Base-by-base conservation (phyloP, 2,113 vertebrate species). In the Semnornis frantzii region DNA sequence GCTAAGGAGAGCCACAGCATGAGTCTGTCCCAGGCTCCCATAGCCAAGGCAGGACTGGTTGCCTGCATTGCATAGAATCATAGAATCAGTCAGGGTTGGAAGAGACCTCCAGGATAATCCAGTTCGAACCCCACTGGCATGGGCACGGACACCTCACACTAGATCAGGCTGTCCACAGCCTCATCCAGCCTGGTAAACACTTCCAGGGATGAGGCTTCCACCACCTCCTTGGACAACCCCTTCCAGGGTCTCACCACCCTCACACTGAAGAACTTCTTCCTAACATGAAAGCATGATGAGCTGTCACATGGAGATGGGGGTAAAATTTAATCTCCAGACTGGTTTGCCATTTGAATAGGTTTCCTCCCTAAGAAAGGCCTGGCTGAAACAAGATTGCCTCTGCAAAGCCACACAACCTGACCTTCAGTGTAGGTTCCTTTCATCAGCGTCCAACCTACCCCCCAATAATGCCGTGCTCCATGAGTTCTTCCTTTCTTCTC, bases 1-100 rank as follows among this genome's bases (percentile, higher is more conserved):
- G 14, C 9, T 42, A 80, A 2, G 13, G 0, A 1, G 8, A 23
- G 17, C 68, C 24, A 6, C 0, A 2, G 5, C 8, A 8, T 54
- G 28, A 82, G 13, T 9, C 14, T 62, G 52, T 50, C 27, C 21
- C 39, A 57, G 63, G 30, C 15, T 92, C 30, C 60, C 31, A 34
- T 1, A 65, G 63, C 19, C 31, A 54, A 33, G 28, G n/a, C 15
- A 62, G 59, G 27, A 30, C 1, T 2, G 9, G 19, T 20, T 62
- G 18, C 60, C 27, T 62, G 70, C 44, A 12, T 39, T 39, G 37
- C 37, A 39, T 10, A 39, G 37, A 39, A 39, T 39, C 37, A 10
- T 39, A 39, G 37, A 39, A 39, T 39, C 37, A 39, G 37, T 39
- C 37, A 39, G 37, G 37, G 37, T 39, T 39, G 37, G 37, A 39